Evolutionary conservation across 2,888 invertebrate species (phyloP).

Genomic region (Drosophila mercatorum): DNA sequence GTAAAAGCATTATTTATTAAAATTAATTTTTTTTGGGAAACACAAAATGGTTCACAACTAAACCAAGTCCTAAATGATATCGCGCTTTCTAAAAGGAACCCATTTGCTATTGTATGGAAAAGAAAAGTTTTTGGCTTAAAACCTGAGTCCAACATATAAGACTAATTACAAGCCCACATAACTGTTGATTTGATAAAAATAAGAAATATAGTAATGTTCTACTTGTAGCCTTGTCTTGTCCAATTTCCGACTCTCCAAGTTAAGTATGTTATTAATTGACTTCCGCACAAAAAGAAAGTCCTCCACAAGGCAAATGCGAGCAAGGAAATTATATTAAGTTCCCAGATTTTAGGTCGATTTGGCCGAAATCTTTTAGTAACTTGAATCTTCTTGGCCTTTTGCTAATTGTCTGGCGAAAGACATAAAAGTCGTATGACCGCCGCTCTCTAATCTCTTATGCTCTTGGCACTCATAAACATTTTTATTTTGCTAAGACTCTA

Average conservation of each 20-base stretch:
- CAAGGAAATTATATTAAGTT: neutral
- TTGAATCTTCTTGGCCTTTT: slow-evolving; percentile 16
- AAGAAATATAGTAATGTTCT: too few relatives aligned
- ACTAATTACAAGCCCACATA: too few relatives aligned
- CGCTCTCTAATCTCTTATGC: slow-evolving; percentile 57
- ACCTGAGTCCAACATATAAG: neutral
- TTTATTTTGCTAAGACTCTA: slow-evolving; percentile 55
- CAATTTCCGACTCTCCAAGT: neutral
- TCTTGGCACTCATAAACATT: slow-evolving; percentile 57
- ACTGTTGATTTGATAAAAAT: too few relatives aligned
- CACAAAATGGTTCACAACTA: too few relatives aligned
- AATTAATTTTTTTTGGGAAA: too few relatives aligned
- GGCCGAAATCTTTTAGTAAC: slow-evolving; percentile 14
- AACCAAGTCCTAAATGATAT: too few relatives aligned
- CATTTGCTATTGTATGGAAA: too few relatives aligned
- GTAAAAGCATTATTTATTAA: too few relatives aligned
- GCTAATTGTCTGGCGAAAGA: slow-evolving; percentile 51
- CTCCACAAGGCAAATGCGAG: too few relatives aligned
- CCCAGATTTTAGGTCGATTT: neutral
- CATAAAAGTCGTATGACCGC: slow-evolving; percentile 48
- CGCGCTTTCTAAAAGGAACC: too few relatives aligned
- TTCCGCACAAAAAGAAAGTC: too few relatives aligned
- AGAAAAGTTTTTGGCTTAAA: neutral
- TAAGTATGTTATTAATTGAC: neutral
- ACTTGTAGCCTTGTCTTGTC: too few relatives aligned